Evolutionary conservation across 1,140 invertebrate species (phyloP), one percentile per base, ranked within the genome.

Genomic region (Zophobas atratus): DNA sequence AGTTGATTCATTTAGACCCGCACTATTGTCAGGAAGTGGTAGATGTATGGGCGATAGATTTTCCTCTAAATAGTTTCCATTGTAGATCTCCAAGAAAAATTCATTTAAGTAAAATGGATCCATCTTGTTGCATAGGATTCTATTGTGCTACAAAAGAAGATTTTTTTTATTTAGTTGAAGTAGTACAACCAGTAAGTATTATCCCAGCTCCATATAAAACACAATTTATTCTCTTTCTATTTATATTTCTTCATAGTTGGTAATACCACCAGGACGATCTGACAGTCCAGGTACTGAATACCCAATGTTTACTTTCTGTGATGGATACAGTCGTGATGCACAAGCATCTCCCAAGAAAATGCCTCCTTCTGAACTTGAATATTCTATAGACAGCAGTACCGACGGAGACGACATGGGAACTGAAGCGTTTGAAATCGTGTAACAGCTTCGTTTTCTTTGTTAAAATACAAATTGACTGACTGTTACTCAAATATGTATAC

Each of bases 21-120:
- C 96, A 98, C 87, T 96, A 96, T 82, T 97, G 95, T 84, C 96
- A 98, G 87, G 94, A 97, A 86, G 92, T 93, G 83, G 94, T 97
- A 5, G 94, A 97, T 87, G 93, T 95, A 0, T 92, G 91, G 87
- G 91, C 92, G 81, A 88, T 91, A 71, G 90, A 92, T 82, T 95
- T 94, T 84, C 89, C 93, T 0, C 84, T 94, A 39, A 88, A 92
- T 81, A 93, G 92, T 36, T 98, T 95, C 88, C 96, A 97, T 85
- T 97, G 96, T 85, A 89, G 92, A 70, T 94, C 94, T 33, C 95
- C 96, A n/a, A 90, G 95, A 56, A 97, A 97, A 86, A 91, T 97
- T 86, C 90, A 93, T 73, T 89, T 97, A n/a, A 91, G 87, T 56
- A 95, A 95, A 87, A 96, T 98, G 93, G 96, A 98, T 89, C 96